phyloP scores from a whole-genome alignment of 2,888 invertebrate species.

The Netelia fuscicornis region DNA sequence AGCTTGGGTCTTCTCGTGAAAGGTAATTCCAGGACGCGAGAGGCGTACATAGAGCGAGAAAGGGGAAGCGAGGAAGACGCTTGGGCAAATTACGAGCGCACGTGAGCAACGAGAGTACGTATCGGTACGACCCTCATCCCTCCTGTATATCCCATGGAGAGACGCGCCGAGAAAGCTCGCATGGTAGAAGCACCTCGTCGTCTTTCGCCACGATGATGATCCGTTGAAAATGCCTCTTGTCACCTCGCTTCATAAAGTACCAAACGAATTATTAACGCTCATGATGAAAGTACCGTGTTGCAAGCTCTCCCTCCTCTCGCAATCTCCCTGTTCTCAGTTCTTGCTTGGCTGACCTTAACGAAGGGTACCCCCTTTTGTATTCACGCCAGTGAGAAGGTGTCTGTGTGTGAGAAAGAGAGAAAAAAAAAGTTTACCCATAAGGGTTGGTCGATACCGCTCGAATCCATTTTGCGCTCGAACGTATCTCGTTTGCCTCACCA shows the following conservation, averaged over 20 bases:
- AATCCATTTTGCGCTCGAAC: conserved; percentile 46
- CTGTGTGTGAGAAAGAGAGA: background rate
- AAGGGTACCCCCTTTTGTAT: conserved; percentile 8
- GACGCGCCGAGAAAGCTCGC: conserved; percentile 25
- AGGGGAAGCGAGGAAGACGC: background rate
- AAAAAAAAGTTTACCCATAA: conserved; percentile 13
- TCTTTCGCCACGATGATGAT: conserved; percentile 32
- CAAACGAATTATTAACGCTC: conserved; percentile 82
- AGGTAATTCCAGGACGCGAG: too few species aligned
- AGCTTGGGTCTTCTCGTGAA: too few species aligned
- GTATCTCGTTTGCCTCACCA: conserved; percentile 32
- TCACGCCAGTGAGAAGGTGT: background rate
- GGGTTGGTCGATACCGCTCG: conserved; percentile 24
- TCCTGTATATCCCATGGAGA: conserved; percentile 11
- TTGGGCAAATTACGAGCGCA: conserved; percentile 36
- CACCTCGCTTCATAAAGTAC: conserved; percentile 81
- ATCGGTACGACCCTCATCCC: conserved; percentile 15
- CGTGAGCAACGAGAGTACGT: conserved; percentile 30
- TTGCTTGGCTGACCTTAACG: conserved; percentile 65
- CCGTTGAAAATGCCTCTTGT: conserved; percentile 74
- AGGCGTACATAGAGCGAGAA: conserved; percentile 1
- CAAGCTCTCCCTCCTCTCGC: background rate
- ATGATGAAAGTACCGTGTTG: conserved; percentile 78
- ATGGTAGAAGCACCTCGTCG: background rate
- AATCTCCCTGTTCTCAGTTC: conserved; percentile 15